Evolutionary conservation across 2,888 invertebrate species (phyloP).

Genomic region (Rhabditoides inermis): DNA sequence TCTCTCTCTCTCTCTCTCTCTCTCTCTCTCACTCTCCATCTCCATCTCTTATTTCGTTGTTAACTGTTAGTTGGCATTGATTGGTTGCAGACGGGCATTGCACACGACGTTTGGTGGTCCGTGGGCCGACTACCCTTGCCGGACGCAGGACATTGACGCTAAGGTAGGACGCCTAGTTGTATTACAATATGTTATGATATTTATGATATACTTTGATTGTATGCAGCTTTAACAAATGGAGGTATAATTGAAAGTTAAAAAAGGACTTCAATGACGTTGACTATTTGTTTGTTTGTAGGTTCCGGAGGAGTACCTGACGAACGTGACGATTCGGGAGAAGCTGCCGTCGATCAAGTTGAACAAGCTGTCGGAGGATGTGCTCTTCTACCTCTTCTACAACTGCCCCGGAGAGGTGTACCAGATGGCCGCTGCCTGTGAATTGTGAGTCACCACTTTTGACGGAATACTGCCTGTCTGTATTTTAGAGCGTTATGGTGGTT

Average conservation of each 20-base stretch:
- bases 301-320: conserved; percentile 81
- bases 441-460: no score
- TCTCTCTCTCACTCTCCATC: no score
- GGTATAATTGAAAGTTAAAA: neutral
- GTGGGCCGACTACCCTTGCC: conserved; percentile 92
- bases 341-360: conserved; percentile 83
- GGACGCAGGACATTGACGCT: conserved; percentile 80
- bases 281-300: conserved; percentile 20
- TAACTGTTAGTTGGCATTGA: no score
- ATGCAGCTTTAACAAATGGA: no score
- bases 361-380: conserved; percentile 76
- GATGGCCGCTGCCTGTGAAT: conserved; percentile 75
- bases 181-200: no score
- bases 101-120: conserved; percentile 98
- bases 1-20: no score
- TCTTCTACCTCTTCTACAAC: conserved; percentile 98
- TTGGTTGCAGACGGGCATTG: conserved; percentile 60
- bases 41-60: no score
- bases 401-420: conserved; percentile 96
- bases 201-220: no score
- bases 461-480: no score
- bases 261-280: neutral
- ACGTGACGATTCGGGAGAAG: conserved; percentile 74
- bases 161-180: conserved; percentile 19
- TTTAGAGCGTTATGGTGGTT: no score